Percentiles rank a stretch among this genome's conserved stretches.
Evolutionary conservation across 2,888 invertebrate species (phyloP).

Genomic region (Drosophila meridiana): DNA sequence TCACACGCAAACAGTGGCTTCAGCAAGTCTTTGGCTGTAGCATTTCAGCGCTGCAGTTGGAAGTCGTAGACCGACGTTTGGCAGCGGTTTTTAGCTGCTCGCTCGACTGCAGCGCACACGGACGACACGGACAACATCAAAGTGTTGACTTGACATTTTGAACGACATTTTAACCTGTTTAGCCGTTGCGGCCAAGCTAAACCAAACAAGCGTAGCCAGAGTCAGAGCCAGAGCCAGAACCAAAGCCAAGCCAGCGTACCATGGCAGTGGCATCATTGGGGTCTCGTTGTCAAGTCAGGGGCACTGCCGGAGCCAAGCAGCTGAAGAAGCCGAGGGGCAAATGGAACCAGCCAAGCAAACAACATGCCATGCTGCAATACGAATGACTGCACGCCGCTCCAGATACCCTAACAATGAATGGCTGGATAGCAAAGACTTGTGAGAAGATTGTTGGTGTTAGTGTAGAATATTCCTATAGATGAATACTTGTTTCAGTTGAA

Average conservation of each 20-base stretch:
- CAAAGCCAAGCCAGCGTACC: constrained; percentile 60
- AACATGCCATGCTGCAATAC: constrained; percentile 75
- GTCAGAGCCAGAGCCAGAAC: constrained; percentile 46
- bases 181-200: constrained; percentile 72
- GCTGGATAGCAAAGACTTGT: constrained; percentile 2
- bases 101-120: constrained; percentile 41
- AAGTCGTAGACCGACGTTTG: constrained; percentile 46
- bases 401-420: constrained; percentile 31
- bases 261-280: constrained; percentile 68
- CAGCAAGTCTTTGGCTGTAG: constrained; percentile 9
- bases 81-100: constrained; percentile 53
- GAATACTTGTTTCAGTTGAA: not conserved
- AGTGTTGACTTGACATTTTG: constrained; percentile 83
- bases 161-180: constrained; percentile 82
- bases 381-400: constrained; percentile 65
- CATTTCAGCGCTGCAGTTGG: constrained; percentile 5
- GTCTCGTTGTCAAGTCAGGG: constrained; percentile 60
- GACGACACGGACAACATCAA: constrained; percentile 77
- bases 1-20: constrained; percentile 78
- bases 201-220: constrained; percentile 74
- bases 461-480: not conserved
- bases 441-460: not conserved
- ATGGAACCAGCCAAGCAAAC: constrained; percentile 76
- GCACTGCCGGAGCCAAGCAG: constrained; percentile 35
- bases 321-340: constrained; percentile 56